phyloP scores from a whole-genome alignment of 2,888 invertebrate species.

The Tipula vernalis region DNA sequence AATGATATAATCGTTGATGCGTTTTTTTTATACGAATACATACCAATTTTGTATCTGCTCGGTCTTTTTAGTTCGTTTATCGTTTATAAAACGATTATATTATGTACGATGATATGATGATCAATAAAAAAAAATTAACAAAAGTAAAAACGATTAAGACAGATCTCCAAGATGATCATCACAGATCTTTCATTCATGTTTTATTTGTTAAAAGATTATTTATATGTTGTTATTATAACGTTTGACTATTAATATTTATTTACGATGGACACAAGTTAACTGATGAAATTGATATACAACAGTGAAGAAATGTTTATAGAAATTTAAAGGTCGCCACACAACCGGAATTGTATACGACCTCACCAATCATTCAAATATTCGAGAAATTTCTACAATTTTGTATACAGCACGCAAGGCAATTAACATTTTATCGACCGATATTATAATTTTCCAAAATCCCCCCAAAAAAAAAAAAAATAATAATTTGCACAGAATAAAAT shows the following conservation, averaged over 20 bases:
- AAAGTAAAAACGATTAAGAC: background rate
- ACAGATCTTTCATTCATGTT: background rate
- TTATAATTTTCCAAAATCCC: background rate
- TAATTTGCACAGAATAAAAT: background rate
- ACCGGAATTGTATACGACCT: background rate
- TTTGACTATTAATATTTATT: background rate
- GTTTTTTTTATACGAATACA: background rate
- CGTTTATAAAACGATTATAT: slow-evolving; percentile 4
- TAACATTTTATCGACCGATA: background rate
- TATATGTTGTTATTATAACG: background rate
- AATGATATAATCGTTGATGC: slow-evolving; percentile 4
- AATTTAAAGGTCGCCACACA: background rate
- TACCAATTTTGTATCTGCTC: background rate
- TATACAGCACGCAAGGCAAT: background rate
- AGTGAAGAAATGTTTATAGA: background rate
- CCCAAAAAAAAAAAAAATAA: background rate
- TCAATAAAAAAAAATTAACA: background rate
- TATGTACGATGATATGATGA: background rate
- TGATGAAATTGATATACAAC: background rate
- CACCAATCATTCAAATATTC: background rate
- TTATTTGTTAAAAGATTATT: background rate
- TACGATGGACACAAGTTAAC: background rate
- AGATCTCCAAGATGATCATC: background rate
- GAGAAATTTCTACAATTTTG: background rate
- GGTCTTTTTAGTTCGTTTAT: background rate